These are phyloP conservation scores for Tiliacea citrago DNA, from an alignment of 2,888 invertebrate genomes.

Conservation along the genomic window DNA sequence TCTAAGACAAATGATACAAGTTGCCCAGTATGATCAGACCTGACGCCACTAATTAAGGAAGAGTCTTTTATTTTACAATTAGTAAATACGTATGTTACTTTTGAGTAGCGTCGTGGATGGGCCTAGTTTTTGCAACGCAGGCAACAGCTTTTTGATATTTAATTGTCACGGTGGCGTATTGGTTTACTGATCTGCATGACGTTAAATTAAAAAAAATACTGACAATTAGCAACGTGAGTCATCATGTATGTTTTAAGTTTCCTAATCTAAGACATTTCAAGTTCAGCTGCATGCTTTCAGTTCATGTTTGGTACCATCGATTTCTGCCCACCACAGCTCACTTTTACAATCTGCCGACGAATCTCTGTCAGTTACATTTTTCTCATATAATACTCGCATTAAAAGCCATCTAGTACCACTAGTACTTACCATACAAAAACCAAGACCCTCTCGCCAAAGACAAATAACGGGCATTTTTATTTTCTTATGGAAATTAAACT, in stretches of 20 bases:
- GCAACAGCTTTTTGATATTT: neutral
- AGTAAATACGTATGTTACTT: no score
- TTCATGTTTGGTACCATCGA: neutral
- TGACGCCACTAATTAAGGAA: no score
- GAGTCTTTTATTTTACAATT: no score
- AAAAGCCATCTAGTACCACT: constrained; percentile 17
- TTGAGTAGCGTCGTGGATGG: no score
- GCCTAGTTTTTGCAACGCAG: neutral
- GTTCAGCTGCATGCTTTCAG: neutral
- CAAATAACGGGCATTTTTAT: constrained; percentile 72
- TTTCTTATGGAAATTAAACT: constrained; percentile 77
- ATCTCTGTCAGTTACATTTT: neutral
- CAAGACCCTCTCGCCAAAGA: constrained; percentile 58
- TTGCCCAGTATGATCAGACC: no score
- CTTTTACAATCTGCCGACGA: neutral
- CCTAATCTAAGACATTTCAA: neutral
- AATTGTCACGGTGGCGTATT: neutral
- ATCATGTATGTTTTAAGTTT: neutral
- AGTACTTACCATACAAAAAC: constrained; percentile 58
- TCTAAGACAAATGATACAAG: no score
- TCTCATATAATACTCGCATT: constrained; percentile 21
- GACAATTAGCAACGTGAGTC: neutral
- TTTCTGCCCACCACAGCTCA: neutral
- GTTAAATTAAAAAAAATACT: neutral
- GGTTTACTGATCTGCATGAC: neutral